These are phyloP conservation scores for Champsocephalus esox DNA, from an alignment of 2,797 vertebrate species.

Conservation along the genomic window DNA sequence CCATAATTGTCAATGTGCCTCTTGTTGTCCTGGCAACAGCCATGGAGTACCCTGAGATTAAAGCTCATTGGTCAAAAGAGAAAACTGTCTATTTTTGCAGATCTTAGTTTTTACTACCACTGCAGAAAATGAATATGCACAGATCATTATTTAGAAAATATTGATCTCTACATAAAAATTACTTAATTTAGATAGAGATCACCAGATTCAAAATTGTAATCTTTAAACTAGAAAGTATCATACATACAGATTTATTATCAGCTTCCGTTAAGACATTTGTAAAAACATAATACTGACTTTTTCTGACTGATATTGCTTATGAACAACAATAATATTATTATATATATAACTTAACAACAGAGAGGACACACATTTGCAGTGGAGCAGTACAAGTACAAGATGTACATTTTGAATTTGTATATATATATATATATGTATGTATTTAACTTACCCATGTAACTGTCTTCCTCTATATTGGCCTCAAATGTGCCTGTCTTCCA, in stretches of 20 bases:
- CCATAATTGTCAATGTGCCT: slow-evolving; percentile 58
- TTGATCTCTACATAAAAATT: neutral
- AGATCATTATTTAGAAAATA: no score
- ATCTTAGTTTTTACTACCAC: neutral
- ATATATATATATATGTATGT: neutral
- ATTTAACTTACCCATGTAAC: slow-evolving; percentile 79
- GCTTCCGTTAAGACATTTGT: neutral
- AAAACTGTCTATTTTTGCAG: neutral
- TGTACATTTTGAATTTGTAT: neutral
- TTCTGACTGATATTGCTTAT: neutral
- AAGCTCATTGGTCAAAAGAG: neutral
- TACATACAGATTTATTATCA: no score
- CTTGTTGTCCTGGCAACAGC: neutral
- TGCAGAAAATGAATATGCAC: neutral
- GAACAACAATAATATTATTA: neutral
- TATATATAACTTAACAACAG: neutral
- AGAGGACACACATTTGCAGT: neutral
- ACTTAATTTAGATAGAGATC: neutral
- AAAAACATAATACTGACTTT: neutral
- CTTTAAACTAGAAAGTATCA: neutral
- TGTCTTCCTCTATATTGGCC: slow-evolving; percentile 52
- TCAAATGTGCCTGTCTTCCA: fast-evolving
- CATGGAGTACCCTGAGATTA: slow-evolving; percentile 82
- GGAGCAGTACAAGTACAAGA: neutral
- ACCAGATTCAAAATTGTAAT: neutral